Evolutionary conservation across 1,140 invertebrate genomes (phyloP), one percentile per base, ranked within the genome.

Genomic region (Camponotus floridanus): DNA sequence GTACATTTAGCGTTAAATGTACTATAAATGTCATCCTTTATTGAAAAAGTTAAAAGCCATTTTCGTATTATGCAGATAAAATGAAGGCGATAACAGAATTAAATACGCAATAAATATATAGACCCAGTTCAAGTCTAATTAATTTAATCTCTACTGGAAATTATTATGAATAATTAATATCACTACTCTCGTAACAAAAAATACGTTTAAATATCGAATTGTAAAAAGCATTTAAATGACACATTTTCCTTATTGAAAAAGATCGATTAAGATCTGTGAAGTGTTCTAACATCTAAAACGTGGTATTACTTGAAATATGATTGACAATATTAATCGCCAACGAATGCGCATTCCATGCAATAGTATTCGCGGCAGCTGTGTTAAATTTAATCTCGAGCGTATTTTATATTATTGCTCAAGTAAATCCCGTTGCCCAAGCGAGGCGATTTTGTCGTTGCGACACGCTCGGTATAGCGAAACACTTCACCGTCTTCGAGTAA

Each of bases 381-480:
- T n/a, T 57, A 65, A 76, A 76, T 51, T 51, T 57, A 70, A 68
- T 73, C 57, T 39, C 42, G 79, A 74, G 48, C 55, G 68, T 48
- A 64, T 83, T 71, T 57, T 45, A 48, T 51, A 51, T 88, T 88
- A 55, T 74, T 74, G 55, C 86, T 45, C n/a, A 78, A 87, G 79
- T 78, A 76, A 78, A 85, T 87, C 64, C 59, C 78, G 67, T 87
- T 87, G 87, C 80, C 21, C 33, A 88, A 87, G 79, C 80, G 65
- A 78, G 39, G 51, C 73, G 74, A 70, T 68, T 68, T 89, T 55
- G 62, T 21, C 68, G 84, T 89, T 89, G 87, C 88, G 51, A 88
- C 74, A 89, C 88, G 76, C 65, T 42, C 71, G 78, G 59, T 39
- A 51, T 39, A 70, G 86, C 81, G 87, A 88, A 88, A 88, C 88